Base-by-base conservation (phyloP, 1,140 invertebrate genomes). In the Saccostrea echinata region DNA sequence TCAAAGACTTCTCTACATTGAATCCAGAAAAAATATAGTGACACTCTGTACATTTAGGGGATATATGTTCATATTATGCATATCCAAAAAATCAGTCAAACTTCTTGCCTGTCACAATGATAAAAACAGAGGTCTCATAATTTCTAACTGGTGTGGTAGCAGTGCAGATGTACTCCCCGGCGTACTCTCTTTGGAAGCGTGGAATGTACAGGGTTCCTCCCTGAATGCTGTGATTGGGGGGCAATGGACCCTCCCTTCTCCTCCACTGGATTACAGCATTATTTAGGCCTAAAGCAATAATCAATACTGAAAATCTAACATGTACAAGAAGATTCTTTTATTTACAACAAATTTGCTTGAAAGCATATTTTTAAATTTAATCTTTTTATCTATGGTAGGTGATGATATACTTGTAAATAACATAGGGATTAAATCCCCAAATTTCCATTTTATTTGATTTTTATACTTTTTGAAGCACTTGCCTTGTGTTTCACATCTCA, bases 131-230 rank as follows among this genome's bases (percentile, higher is more conserved):
- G 12, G 91, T 87, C 33, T 91, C 81, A 57, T 90, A 92, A 21
- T 88, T 87, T 35, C 87, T 64, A 51, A 80, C 27, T 51, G 90
- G 84, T 52, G 91, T 87, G 6, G 76, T 86, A 16, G 93, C 92
- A 43, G 90, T 85, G 93, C 98, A 99, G 52, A 96, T 95, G 92
- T 99, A 99, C 89, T 96, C 96, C 9, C 98, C 98, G 52, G 96
- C 96, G 89, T 97, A 97, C 55, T 96, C 95, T 76, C 96, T 94
- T 81, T 96, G 94, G 0, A 97, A 96, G 35, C 95, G 94, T 9
- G 96, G 95, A 51, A 98, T 96, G 64, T 94, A 96, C 21, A 98
- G 93, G 1, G 94, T 95, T 52, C 97, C 97, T 80, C 95, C 94
- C 30, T 95, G 92, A 18, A 96, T 94, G n/a, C 94, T 94, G 86